Evolutionary conservation across 2,113 vertebrate species (phyloP).

Genomic region (Syrrhaptes paradoxus): DNA sequence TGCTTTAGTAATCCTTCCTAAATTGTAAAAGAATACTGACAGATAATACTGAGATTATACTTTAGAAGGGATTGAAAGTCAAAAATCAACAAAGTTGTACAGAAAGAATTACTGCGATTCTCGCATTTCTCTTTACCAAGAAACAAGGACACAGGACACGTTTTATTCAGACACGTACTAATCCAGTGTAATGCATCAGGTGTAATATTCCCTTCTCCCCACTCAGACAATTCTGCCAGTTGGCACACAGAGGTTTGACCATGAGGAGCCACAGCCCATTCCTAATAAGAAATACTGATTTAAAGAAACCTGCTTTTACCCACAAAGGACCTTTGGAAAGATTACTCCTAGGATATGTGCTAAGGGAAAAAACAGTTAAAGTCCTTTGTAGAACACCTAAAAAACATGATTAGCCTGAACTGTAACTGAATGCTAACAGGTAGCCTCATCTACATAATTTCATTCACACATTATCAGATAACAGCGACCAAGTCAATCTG

Average conservation of each 20-base stretch:
- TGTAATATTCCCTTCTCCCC: background rate
- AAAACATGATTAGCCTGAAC: background rate
- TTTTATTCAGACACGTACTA: background rate
- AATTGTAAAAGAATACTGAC: background rate
- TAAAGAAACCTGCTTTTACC: background rate
- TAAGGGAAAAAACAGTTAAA: background rate
- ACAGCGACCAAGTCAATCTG: background rate
- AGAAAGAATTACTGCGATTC: background rate
- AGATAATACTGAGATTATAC: background rate
- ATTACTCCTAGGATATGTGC: background rate
- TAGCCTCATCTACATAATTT: background rate
- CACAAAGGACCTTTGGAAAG: background rate
- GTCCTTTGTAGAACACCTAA: background rate
- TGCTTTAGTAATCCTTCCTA: background rate
- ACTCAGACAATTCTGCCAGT: background rate
- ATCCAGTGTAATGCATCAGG: background rate
- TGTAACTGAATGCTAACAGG: background rate
- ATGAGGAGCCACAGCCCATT: background rate
- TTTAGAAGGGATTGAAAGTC: background rate
- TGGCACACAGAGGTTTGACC: background rate
- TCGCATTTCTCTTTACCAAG: background rate
- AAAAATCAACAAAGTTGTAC: background rate
- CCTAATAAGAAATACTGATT: background rate
- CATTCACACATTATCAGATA: background rate
- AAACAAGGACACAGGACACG: background rate